Percentiles rank a stretch among this genome's conserved stretches.
Conservation (phyloP, 2,888 invertebrate genomes). For the Caenorhabditis japonica region DNA sequence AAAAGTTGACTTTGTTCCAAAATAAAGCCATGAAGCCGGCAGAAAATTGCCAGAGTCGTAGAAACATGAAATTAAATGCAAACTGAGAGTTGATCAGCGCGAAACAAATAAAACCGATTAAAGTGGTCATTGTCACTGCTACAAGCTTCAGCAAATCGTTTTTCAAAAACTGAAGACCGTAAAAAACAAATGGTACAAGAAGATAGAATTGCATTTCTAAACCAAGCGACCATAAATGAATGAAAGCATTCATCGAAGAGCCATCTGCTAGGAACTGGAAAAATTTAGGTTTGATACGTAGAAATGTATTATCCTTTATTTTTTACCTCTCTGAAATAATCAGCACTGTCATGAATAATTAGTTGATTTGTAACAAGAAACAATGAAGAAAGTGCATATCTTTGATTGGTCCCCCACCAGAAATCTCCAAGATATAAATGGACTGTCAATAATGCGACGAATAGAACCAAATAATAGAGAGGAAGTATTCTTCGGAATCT, state of each 20-base stretch:
- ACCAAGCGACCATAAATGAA: constrained; percentile 47
- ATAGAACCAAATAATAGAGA: constrained; percentile 36
- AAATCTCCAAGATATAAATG: constrained; percentile 35
- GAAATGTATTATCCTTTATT: not conserved
- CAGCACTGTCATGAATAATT: constrained; percentile 53
- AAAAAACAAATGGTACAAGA: constrained; percentile 49
- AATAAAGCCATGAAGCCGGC: constrained; percentile 40
- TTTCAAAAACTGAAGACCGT: constrained; percentile 27
- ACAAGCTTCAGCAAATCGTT: constrained; percentile 26
- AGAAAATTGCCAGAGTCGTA: constrained; percentile 49
- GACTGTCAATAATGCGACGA: constrained; percentile 7
- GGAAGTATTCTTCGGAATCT: constrained; percentile 44
- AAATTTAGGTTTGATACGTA: too few relatives aligned
- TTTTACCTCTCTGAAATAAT: constrained; percentile 47
- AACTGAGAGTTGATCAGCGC: constrained; percentile 44
- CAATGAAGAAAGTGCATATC: constrained; percentile 44
- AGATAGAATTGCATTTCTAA: constrained; percentile 54
- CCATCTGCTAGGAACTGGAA: constrained; percentile 51
- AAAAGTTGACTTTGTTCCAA: constrained; percentile 33
- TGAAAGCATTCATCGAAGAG: constrained; percentile 43
- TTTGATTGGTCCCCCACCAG: constrained; percentile 47
- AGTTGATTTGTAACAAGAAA: constrained; percentile 51
- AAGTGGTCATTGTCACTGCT: constrained; percentile 8
- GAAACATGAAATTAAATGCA: constrained; percentile 51
- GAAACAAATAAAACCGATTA: constrained; percentile 21